A percentile compares a stretch with the other conserved stretches of the same genome.
Conservation (phyloP, 1,140 invertebrate species). For the Bombus polaris region DNA sequence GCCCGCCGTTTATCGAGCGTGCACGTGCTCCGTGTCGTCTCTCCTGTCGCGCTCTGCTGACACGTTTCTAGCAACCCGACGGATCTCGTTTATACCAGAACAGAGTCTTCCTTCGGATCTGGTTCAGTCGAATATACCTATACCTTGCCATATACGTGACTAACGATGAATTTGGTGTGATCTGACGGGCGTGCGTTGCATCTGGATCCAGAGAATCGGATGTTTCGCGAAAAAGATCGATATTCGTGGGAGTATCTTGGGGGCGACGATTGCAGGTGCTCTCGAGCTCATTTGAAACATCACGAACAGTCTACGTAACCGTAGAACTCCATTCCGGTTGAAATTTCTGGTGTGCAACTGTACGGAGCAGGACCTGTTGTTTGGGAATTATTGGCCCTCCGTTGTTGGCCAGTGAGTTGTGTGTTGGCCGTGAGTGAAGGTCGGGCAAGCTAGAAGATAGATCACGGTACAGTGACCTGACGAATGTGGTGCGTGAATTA, state of each 20-base stretch:
- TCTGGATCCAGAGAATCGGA: conserved; percentile 4
- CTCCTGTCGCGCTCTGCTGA: background rate
- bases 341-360: background rate
- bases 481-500: conserved; percentile 61
- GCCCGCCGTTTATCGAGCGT: conserved; percentile 57
- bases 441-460: conserved; percentile 14
- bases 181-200: background rate
- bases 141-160: no score
- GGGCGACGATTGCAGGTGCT: background rate
- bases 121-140: background rate
- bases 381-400: background rate
- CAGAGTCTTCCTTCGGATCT: background rate
- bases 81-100: background rate
- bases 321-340: background rate
- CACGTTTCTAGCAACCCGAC: conserved; percentile 14
- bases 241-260: background rate
- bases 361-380: background rate
- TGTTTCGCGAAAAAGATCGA: background rate
- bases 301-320: background rate
- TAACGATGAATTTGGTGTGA: background rate
- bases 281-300: background rate
- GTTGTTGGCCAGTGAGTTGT: conserved; percentile 15
- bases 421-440: conserved; percentile 41
- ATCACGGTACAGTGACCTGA: conserved; percentile 42
- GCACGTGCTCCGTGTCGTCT: conserved; percentile 44